A percentile compares a stretch with the other conserved stretches of the same genome.
Evolutionary conservation across 2,888 invertebrate species (phyloP).

Genomic region (Malacosoma neustria): DNA sequence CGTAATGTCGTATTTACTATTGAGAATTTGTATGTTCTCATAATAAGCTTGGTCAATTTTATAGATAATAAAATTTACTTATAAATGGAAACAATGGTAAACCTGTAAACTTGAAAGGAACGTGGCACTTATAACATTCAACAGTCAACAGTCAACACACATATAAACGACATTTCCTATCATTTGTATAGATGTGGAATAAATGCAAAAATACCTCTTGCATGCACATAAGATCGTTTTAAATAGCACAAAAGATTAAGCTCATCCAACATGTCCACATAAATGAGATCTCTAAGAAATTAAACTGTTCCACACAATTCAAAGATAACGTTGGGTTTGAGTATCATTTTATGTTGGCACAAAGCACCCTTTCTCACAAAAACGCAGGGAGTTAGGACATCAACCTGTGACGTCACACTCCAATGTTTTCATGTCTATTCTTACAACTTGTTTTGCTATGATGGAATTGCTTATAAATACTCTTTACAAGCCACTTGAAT

Average conservation of each 20-base stretch:
- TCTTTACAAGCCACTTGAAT: background rate
- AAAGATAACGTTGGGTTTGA: conserved; percentile 23
- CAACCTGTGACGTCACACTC: conserved; percentile 3
- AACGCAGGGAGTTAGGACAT: conserved; percentile 8
- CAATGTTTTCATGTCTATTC: background rate
- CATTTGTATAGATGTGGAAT: too few species aligned
- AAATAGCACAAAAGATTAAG: conserved; percentile 24
- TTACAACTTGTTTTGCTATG: background rate
- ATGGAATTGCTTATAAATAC: background rate
- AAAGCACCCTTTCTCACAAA: conserved; percentile 31
- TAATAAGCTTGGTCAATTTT: too few species aligned
- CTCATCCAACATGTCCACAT: conserved; percentile 25
- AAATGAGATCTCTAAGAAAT: conserved; percentile 19
- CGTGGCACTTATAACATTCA: too few species aligned
- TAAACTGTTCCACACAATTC: conserved; percentile 8
- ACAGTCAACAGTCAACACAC: too few species aligned
- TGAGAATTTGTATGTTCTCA: too few species aligned
- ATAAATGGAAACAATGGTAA: too few species aligned
- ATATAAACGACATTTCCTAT: too few species aligned
- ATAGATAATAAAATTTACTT: too few species aligned
- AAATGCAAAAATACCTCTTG: too few species aligned
- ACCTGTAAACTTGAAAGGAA: too few species aligned
- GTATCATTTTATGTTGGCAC: conserved; percentile 26
- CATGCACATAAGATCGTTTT: too few species aligned
- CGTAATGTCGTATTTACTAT: too few species aligned